Evolutionary conservation across 1,140 invertebrate species (phyloP).

Genomic region (Meloidogyne hapla): DNA sequence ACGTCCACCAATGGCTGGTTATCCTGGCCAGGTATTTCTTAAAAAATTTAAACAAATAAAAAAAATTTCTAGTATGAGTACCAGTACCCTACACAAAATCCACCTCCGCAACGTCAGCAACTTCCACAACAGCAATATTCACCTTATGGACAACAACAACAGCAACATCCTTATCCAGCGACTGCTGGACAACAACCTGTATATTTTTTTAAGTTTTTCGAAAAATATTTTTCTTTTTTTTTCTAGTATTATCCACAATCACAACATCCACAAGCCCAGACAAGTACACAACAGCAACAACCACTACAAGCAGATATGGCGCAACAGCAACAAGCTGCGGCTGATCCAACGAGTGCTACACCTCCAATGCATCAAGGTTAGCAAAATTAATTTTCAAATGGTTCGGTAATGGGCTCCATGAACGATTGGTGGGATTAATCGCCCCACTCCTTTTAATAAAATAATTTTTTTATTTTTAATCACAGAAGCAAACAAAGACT

Average conservation of each 20-base stretch:
- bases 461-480: not conserved
- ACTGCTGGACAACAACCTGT: slow-evolving; percentile 12
- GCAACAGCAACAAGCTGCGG: not conserved
- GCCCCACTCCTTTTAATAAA: too few species aligned
- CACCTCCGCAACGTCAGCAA: not conserved
- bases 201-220: too few species aligned
- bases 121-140: slow-evolving; percentile 31
- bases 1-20: slow-evolving; percentile 4
- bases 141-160: slow-evolving; percentile 22
- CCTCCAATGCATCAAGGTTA: slow-evolving; percentile 31
- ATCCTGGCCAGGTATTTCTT: slow-evolving; percentile 19
- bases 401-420: not conserved
- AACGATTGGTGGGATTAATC: not conserved
- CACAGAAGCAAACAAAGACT: not conserved
- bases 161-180: slow-evolving; percentile 18
- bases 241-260: not conserved
- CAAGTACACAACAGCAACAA: not conserved
- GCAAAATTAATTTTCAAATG: not conserved
- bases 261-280: not conserved
- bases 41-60: not conserved
- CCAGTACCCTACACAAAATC: not conserved
- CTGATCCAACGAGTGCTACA: slow-evolving; percentile 23
- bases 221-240: too few species aligned
- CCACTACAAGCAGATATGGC: not conserved
- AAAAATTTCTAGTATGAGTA: slow-evolving; percentile 18